Evolutionary conservation across 2,113 vertebrate species (phyloP).

Genomic region (Archilochus colubris): DNA sequence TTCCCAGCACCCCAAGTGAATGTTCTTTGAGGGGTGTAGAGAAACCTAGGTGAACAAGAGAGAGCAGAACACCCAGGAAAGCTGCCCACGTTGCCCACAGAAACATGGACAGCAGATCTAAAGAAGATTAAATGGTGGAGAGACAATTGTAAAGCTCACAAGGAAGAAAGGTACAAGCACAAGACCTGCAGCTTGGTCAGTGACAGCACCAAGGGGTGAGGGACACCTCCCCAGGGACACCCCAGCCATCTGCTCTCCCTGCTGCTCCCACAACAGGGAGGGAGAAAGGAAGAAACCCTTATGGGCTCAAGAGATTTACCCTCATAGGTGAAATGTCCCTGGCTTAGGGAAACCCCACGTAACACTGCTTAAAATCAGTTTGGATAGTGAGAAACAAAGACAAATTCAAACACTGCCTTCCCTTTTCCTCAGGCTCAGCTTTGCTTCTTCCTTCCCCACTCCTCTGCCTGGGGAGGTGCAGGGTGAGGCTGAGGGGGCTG

Average conservation of each 20-base stretch:
- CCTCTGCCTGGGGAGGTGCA: not conserved
- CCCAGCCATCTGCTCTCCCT: not conserved
- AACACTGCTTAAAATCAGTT: not conserved
- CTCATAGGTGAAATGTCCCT: not conserved
- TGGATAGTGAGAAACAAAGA: not conserved
- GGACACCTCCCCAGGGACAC: too few relatives aligned
- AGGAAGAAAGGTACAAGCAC: not conserved
- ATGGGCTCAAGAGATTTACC: rapidly evolving
- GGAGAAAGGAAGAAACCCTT: not conserved
- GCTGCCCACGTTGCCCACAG: not conserved
- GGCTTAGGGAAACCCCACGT: not conserved
- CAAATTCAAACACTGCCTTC: not conserved
- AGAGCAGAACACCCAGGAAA: not conserved
- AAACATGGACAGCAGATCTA: not conserved
- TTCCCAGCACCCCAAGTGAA: not conserved
- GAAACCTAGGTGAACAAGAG: rapidly evolving
- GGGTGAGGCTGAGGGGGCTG: too few relatives aligned
- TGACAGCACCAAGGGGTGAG: not conserved
- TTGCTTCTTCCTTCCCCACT: not conserved
- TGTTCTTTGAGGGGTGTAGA: rapidly evolving
- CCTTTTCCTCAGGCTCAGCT: not conserved
- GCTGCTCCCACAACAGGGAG: too few relatives aligned
- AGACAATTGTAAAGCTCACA: not conserved
- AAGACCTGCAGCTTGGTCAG: not conserved
- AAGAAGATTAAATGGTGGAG: not conserved